Evolutionary conservation across 2,888 invertebrate species (phyloP), one percentile per base, ranked within the genome.

Genomic region (Melanchra persicariae): DNA sequence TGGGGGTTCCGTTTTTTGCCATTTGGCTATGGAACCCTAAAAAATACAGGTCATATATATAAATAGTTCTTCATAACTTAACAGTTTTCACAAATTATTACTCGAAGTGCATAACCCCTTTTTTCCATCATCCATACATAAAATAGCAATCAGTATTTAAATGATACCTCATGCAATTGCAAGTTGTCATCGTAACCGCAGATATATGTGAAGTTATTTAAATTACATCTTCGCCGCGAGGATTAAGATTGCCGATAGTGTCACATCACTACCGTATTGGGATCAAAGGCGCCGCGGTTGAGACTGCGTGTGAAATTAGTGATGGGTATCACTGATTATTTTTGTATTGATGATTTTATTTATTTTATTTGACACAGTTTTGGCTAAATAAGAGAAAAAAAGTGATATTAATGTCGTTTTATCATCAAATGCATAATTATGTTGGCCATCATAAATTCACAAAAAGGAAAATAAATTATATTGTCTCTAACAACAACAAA

Each of bases 171-270:
- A 51, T 17, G 70, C 61, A 30, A 67, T 70, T 67, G 30, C 61
- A 64, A 71, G 64, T 62, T 86, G 82, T 82, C 84, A 74, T 64
- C 75, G 63, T 74, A 47, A 55, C 67, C 57, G 64, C 9, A 68
- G 63, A 79, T 74, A 74, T 71, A 81, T 74, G 70, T 74, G 51
- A 71, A 63, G 55, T 73, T 74, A 85, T 86, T 87, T 83, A 83
- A 87, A 85, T 85, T 66, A 78, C 74, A 79, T 74, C 77, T 65
- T 64, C 61, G 59, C 63, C 19, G 52, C 63, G 49, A 43, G 77
- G 84, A 81, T 87, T 84, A 81, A 84, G 81, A 81, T 81, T 70
- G 62, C 51, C 74, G 85, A 86, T 85, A 84, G 64, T 84, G 85
- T 84, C 87, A 77, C 84, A 76, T 84, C 85, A 82, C 85, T 85